Base-by-base conservation (phyloP, 2,888 invertebrate species). In the Latheticus oryzae region DNA sequence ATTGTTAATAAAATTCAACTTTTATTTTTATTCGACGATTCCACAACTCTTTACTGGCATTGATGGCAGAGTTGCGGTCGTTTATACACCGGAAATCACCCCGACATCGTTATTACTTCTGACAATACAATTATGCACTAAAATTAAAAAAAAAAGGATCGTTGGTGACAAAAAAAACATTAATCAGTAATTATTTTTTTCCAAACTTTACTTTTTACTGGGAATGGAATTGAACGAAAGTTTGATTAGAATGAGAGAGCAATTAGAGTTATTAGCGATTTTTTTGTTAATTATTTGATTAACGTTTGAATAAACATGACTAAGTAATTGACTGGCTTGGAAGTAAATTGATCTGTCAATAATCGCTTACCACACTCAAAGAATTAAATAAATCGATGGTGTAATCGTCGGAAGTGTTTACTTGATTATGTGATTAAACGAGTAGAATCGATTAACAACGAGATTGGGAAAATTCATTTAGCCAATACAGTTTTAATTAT, bases 341-440 rank as follows among this genome's bases (percentile, higher is more conserved):
- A 50, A 50, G 37, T 50, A 48, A 50, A 50, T 50, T 50, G 50
- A 50, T 50, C 38, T 50, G 50, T 50, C 50, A 50, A 50, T 50
- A 50, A 50, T 50, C 37, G 50, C 11, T 35, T 28, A 38, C 47
- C 30, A 42, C 8, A 17, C 37, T 37, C 50, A 38, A 50, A 38
- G 37, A 38, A 50, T 37, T 24, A 35, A 35, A 50, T 50, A 50
- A 50, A 50, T 50, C 50, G 50, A 50, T 50, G 37, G 28, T 26
- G 15, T 17, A 50, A 50, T 38, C 50, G 50, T 19, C 33, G 24
- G 33, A 47, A 47, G 47, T 47, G 33, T 47, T 47, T 47, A 47
- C 47, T 47, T 47, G 33, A 47, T 33, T 35, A 45, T 45, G 45
- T 32, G 45, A 32, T 45, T 45, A 45, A 51, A 51, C 19, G 38